Evolutionary conservation across 2,797 vertebrate species (phyloP).

Genomic region (Pteropus rufus): DNA sequence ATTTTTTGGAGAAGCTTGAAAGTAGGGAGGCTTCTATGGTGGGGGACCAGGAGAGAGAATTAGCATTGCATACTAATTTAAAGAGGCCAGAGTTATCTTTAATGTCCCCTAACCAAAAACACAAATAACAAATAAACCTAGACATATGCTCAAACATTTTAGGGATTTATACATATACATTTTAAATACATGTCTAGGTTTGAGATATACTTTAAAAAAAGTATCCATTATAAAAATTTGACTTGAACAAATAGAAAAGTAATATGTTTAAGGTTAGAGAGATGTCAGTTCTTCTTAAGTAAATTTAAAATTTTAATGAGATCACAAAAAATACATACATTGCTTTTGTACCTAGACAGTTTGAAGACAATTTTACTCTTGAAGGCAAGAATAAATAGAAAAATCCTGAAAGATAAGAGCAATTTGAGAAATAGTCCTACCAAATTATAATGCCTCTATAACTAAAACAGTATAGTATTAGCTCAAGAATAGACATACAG

Average conservation of each 20-base stretch:
- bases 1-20: not conserved
- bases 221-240: not conserved
- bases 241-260: not conserved
- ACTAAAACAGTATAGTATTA: not conserved
- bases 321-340: not conserved
- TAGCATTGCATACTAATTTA: not conserved
- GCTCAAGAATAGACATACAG: not conserved
- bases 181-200: not conserved
- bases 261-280: not conserved
- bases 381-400: not conserved
- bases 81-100: not conserved
- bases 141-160: not conserved
- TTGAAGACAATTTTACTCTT: not conserved
- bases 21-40: not conserved
- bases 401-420: not conserved
- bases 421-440: not conserved
- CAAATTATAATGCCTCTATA: not conserved
- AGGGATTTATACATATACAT: not conserved
- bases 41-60: not conserved
- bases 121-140: not conserved
- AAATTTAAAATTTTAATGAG: not conserved
- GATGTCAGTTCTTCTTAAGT: not conserved
- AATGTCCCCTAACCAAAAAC: not conserved
- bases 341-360: not conserved
- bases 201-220: not conserved